These are phyloP conservation scores for Labrus mixtus DNA, from an alignment of 2,113 vertebrate genomes.

Conservation along the genomic window DNA sequence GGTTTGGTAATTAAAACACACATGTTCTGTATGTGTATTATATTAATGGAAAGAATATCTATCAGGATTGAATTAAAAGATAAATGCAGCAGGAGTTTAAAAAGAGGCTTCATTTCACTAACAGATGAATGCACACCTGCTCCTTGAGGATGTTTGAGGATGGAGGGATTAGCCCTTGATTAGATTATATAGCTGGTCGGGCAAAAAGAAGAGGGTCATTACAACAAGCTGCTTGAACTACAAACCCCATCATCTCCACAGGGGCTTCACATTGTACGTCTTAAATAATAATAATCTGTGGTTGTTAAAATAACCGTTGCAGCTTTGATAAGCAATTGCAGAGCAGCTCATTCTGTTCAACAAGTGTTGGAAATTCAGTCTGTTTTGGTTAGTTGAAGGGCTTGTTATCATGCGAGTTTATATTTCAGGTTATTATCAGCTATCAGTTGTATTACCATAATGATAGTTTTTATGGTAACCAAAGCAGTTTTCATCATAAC, in stretches of 20 bases:
- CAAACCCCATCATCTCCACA: constrained; percentile 32
- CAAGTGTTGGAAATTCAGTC: not conserved
- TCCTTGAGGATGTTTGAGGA: constrained; percentile 53
- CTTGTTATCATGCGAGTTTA: not conserved
- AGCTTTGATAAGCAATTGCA: too few relatives aligned
- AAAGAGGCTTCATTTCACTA: constrained; percentile 62
- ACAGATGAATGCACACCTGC: constrained; percentile 67
- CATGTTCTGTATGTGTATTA: constrained; percentile 15
- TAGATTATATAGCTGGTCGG: constrained; percentile 55
- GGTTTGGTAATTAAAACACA: constrained; percentile 33
- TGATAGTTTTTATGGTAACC: too few relatives aligned
- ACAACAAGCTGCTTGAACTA: constrained; percentile 54
- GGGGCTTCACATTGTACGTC: constrained; percentile 26
- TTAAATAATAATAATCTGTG: not conserved
- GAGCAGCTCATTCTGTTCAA: not conserved
- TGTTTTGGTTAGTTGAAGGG: not conserved
- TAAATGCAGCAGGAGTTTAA: constrained; percentile 72
- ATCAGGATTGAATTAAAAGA: constrained; percentile 79
- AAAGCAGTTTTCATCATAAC: too few relatives aligned
- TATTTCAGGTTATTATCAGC: not conserved
- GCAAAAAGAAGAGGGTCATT: constrained; percentile 46
- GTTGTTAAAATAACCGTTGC: constrained; percentile 3
- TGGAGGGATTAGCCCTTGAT: constrained; percentile 68
- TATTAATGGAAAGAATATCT: constrained; percentile 58
- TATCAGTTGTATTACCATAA: too few relatives aligned